A percentile compares a stretch with the other conserved stretches of the same genome.
Conservation (phyloP, 2,113 vertebrate species). For the Ammodytes marinus region DNA sequence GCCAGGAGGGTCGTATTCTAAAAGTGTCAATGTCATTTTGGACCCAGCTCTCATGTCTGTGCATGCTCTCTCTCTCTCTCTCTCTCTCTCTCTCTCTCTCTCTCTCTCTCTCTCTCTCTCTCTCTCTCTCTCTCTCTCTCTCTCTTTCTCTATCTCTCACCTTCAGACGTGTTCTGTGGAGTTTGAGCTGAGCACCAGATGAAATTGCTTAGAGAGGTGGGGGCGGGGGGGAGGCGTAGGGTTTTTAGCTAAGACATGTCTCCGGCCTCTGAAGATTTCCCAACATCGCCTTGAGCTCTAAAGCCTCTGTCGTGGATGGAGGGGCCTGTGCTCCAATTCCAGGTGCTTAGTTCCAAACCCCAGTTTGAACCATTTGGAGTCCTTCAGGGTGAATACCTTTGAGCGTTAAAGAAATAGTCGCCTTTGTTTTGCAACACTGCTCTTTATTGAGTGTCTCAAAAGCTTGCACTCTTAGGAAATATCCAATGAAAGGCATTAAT, state of each 20-base stretch:
- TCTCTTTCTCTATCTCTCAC: slow-evolving; percentile 34
- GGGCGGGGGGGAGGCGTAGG: background rate
- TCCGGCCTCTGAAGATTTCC: slow-evolving; percentile 65
- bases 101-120: no score
- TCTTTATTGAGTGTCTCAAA: slow-evolving; percentile 33
- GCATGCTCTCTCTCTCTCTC: slow-evolving; percentile 49
- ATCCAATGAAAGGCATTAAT: slow-evolving; percentile 2
- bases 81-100: slow-evolving; percentile 52
- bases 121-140: no score
- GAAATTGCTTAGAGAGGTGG: slow-evolving; percentile 55
- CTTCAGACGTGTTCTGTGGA: slow-evolving; percentile 56
- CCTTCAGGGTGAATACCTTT: slow-evolving; percentile 4
- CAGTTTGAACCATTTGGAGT: slow-evolving; percentile 32
- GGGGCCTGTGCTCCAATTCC: slow-evolving; percentile 61
- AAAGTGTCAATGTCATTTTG: slow-evolving; percentile 14
- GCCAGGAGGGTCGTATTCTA: background rate
- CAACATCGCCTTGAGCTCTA: slow-evolving; percentile 67
- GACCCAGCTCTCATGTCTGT: slow-evolving; percentile 3
- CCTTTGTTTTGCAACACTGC: slow-evolving; percentile 50
- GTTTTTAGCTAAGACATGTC: slow-evolving; percentile 67
- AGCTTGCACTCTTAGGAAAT: slow-evolving; percentile 9
- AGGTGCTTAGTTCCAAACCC: slow-evolving; percentile 50
- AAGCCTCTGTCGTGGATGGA: slow-evolving; percentile 68
- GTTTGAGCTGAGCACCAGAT: slow-evolving; percentile 59
- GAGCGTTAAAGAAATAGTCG: slow-evolving; percentile 36